Percentiles rank a stretch among this genome's conserved stretches.
These are phyloP conservation scores for Enhydra lutris DNA, from an alignment of 2,113 vertebrate species.

Conservation along the genomic window DNA sequence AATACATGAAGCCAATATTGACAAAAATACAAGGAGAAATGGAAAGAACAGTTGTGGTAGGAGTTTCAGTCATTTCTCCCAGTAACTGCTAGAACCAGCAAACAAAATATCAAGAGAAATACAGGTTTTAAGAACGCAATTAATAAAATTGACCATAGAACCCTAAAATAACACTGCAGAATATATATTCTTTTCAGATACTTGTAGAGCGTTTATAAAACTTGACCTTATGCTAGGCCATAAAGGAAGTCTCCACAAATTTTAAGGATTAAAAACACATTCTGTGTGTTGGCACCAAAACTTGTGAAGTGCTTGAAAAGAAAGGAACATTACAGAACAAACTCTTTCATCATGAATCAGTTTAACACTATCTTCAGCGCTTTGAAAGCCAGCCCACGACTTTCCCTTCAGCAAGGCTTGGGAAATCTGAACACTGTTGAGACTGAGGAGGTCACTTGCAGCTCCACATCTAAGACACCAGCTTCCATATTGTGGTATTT, in stretches of 20 bases:
- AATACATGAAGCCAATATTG: not conserved
- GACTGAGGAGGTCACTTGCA: not conserved
- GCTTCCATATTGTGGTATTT: not conserved
- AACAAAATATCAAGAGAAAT: not conserved
- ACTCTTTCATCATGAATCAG: not conserved
- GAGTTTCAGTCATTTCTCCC: not conserved
- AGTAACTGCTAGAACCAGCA: not conserved
- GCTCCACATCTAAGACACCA: not conserved
- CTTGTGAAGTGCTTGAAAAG: not conserved
- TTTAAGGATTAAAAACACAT: not conserved
- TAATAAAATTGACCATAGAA: not conserved
- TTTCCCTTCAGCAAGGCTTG: not conserved
- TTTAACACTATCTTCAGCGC: not conserved
- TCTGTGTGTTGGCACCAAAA: not conserved
- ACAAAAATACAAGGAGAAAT: not conserved
- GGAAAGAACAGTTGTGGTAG: not conserved
- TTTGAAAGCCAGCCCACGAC: not conserved
- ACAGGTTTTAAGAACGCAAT: not conserved
- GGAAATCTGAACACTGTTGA: not conserved
- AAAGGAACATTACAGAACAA: not conserved
- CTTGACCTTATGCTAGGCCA: not conserved
- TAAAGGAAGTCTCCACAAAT: not conserved
- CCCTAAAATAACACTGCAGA: not conserved
- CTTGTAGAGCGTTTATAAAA: not conserved
- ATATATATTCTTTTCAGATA: not conserved